Percentiles rank a stretch among this genome's conserved stretches.
phyloP scores from a whole-genome alignment of 1,140 invertebrate species.

The Ridgeia piscesae region DNA sequence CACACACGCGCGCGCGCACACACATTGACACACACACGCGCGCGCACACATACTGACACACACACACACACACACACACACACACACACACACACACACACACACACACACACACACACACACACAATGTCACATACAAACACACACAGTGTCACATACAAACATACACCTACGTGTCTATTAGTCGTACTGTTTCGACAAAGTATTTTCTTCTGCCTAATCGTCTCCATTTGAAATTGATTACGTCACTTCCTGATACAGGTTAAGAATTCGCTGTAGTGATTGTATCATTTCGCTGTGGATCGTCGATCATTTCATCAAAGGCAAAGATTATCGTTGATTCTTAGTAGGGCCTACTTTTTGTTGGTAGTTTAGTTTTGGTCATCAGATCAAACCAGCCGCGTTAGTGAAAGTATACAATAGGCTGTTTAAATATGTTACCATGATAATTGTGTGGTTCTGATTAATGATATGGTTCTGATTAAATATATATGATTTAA shows the following conservation, averaged over 20 bases:
- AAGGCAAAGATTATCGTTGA: background rate
- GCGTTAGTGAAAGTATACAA: background rate
- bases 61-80: background rate
- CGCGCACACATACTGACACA: background rate
- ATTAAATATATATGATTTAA: too few species aligned
- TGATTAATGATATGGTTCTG: background rate
- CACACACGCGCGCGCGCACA: background rate
- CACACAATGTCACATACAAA: background rate
- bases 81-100: slow-evolving; percentile 13
- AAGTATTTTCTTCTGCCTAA: background rate
- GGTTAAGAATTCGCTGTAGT: background rate
- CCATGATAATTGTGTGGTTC: background rate
- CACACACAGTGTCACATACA: too few species aligned
- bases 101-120: slow-evolving; percentile 9
- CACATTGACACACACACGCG: background rate
- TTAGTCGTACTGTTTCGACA: background rate
- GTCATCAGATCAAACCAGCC: background rate
- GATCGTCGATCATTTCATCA: background rate
- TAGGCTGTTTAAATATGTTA: background rate
- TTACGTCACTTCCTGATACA: background rate
- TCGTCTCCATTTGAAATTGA: background rate
- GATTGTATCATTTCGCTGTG: background rate
- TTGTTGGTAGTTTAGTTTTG: background rate
- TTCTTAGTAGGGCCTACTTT: background rate
- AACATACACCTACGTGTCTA: background rate